Percentiles rank a stretch among this genome's conserved stretches.
These are phyloP conservation scores for Bicyclus anynana DNA, from an alignment of 1,140 invertebrate genomes.

Conservation along the genomic window DNA sequence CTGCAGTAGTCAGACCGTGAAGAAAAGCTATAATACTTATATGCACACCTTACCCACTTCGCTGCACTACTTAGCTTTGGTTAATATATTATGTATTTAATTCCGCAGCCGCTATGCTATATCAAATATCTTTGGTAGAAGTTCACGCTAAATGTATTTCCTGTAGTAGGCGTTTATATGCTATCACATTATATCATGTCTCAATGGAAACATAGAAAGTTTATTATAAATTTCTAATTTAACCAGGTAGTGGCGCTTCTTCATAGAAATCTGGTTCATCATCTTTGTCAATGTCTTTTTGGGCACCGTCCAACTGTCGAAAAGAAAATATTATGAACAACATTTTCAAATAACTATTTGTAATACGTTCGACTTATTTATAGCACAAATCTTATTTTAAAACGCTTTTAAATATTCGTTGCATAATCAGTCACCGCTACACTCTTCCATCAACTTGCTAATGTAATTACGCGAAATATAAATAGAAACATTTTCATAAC, in stretches of 20 bases:
- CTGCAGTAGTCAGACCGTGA: no score
- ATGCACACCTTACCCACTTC: no score
- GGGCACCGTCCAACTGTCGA: conserved; percentile 87
- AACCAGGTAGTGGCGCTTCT: conserved; percentile 86
- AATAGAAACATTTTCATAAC: background rate
- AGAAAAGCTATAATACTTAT: no score
- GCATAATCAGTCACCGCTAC: background rate
- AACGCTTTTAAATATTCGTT: conserved; percentile 1
- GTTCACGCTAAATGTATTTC: no score
- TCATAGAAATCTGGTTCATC: conserved; percentile 96
- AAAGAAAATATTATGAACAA: conserved; percentile 31
- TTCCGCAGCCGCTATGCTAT: no score
- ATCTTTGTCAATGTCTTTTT: conserved; percentile 84
- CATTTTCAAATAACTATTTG: conserved; percentile 12
- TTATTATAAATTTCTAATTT: background rate
- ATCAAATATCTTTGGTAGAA: no score
- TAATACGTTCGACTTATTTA: conserved; percentile 23
- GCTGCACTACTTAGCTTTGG: no score
- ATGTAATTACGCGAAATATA: background rate
- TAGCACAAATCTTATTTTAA: conserved; percentile 1
- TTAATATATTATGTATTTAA: no score
- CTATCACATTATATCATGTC: background rate
- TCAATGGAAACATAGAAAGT: background rate
- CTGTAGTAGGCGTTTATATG: background rate
- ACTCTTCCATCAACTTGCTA: background rate